Conservation (phyloP, 2,797 vertebrate species). For the Discoglossus pictus region DNA sequence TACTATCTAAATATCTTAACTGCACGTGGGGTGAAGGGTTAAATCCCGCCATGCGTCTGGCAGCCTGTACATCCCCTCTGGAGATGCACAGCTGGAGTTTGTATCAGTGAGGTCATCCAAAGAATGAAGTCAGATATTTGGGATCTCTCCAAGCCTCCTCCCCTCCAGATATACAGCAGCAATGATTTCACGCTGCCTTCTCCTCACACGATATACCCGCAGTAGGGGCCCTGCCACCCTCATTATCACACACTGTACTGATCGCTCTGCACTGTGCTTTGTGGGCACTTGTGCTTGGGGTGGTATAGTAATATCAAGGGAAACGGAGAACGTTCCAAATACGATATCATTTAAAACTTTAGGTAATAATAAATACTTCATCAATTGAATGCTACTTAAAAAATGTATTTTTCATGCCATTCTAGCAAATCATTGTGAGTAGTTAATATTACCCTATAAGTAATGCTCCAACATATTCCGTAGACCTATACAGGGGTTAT, state of each 20-base stretch:
- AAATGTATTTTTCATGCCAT: too few relatives aligned
- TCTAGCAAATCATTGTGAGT: too few relatives aligned
- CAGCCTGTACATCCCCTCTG: conserved; percentile 8
- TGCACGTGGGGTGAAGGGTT: conserved; percentile 3
- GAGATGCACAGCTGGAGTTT: conserved; percentile 31
- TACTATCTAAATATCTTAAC: background rate
- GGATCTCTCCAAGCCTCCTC: conserved; percentile 33
- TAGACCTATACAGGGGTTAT: too few relatives aligned
- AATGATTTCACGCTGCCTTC: background rate
- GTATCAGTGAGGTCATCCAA: conserved; percentile 45
- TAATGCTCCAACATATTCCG: too few relatives aligned
- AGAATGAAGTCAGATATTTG: conserved; percentile 42
- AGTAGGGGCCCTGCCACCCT: conserved; percentile 2
- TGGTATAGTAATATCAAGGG: background rate
- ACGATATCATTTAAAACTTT: too few relatives aligned
- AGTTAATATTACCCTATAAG: too few relatives aligned
- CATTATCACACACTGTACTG: background rate
- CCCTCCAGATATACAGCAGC: background rate
- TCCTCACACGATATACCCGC: background rate
- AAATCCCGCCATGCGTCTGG: conserved; percentile 30
- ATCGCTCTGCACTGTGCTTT: background rate
- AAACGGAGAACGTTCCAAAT: too few relatives aligned
- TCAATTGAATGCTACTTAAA: too few relatives aligned
- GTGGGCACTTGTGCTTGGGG: too few relatives aligned
- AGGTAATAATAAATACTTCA: too few relatives aligned